Conservation (phyloP, 2,888 invertebrate species). For the Dinocampus coccinellae region DNA sequence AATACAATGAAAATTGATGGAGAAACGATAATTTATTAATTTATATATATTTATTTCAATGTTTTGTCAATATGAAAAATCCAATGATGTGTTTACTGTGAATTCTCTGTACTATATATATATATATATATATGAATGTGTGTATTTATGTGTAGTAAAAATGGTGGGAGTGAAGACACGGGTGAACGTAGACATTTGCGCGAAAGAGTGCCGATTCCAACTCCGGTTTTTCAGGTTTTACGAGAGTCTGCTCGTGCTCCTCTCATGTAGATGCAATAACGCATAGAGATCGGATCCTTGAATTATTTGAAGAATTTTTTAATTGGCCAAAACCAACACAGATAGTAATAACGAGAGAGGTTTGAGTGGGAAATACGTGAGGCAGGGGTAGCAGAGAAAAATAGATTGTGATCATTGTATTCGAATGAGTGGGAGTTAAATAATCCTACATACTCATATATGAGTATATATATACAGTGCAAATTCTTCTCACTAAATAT, state of each 20-base stretch:
- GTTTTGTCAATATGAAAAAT: neutral
- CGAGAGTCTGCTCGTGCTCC: slow-evolving; percentile 16
- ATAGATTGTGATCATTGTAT: slow-evolving; percentile 41
- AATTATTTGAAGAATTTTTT: slow-evolving; percentile 52
- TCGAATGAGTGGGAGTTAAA: slow-evolving; percentile 33
- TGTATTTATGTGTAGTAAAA: neutral
- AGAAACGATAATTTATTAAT: neutral
- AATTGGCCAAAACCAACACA: slow-evolving; percentile 42
- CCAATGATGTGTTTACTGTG: neutral
- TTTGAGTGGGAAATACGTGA: too few relatives aligned
- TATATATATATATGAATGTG: slow-evolving; percentile 7
- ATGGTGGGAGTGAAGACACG: neutral
- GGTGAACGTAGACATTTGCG: slow-evolving; percentile 37
- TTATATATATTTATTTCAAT: neutral
- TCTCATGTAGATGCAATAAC: slow-evolving; percentile 44
- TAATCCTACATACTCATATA: neutral
- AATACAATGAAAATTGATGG: neutral
- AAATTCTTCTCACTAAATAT: slow-evolving; percentile 6
- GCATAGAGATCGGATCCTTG: slow-evolving; percentile 50
- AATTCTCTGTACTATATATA: neutral
- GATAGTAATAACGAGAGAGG: too few relatives aligned
- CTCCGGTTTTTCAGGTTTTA: slow-evolving; percentile 51
- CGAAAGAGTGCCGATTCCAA: slow-evolving; percentile 46
- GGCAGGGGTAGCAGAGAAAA: slow-evolving; percentile 9
- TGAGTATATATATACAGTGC: neutral